These are phyloP conservation scores for Perognathus longimembris DNA, from an alignment of 2,113 vertebrate genomes.

Conservation along the genomic window DNA sequence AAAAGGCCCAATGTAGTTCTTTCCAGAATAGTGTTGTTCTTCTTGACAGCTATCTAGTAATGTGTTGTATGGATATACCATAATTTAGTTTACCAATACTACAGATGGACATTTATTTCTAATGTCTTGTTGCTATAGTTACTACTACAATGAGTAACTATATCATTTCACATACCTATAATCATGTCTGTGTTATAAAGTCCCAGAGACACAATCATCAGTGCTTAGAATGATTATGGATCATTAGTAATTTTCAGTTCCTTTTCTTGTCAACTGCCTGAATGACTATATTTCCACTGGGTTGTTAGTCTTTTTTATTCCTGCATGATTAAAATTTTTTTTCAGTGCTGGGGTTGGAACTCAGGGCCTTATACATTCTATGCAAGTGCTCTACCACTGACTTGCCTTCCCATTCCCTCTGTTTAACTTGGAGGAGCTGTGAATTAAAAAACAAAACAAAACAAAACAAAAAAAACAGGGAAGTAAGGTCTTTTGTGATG, in stretches of 20 bases:
- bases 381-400: background rate
- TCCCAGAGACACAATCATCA: slow-evolving; percentile 16
- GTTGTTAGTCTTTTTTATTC: background rate
- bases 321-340: background rate
- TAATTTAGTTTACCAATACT: background rate
- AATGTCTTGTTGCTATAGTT: background rate
- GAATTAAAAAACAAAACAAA: too few relatives aligned
- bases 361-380: background rate
- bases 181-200: background rate
- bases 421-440: background rate
- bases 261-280: background rate
- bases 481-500: too few relatives aligned
- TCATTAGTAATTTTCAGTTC: background rate
- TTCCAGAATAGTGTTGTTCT: background rate
- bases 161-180: slow-evolving; percentile 15
- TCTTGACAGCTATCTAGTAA: background rate
- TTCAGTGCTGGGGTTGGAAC: background rate
- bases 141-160: background rate
- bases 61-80: background rate
- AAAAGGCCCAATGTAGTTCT: background rate
- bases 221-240: background rate
- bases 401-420: background rate
- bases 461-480: too few relatives aligned
- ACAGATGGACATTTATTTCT: background rate
- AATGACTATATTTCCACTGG: background rate